Base-by-base conservation (phyloP, 2,888 invertebrate genomes). In the Dugesia japonica region DNA sequence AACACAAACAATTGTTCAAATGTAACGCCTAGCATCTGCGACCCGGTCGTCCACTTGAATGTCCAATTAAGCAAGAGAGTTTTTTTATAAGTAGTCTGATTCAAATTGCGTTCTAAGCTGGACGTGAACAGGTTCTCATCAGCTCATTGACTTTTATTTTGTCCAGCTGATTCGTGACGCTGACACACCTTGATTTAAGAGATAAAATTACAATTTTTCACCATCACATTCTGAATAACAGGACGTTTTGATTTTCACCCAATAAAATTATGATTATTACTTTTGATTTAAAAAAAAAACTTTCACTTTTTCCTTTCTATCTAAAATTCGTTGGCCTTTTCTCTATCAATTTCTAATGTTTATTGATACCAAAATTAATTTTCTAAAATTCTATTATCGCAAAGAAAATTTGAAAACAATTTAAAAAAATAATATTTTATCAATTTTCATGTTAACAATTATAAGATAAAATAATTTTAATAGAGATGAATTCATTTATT, bases 1-100 rank as follows among this genome's bases (percentile, higher is more conserved):
- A 56, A 56, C 56, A 56, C 56, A 56, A 56, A 56, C 56, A 56
- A 56, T 56, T 56, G 56, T 56, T 56, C 56, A 56, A 56, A 56
- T 56, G 56, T 56, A 56, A 56, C 56, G 56, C 56, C n/a, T 56
- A 56, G 56, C 56, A 56, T 56, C 56, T 56, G 56, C 56, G 56
- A 56, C 56, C 56, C 56, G 56, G 56, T 56, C 56, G 56, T 56
- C 56, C 56, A 56, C 56, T 56, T 56, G 56, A 56, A 56, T 56
- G 56, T 23, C 56, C 56, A 56, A 56, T 56, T 56, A 56, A 56
- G 56, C 56, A 56, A 56, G 56, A 56, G 56, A 56, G 56, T 56
- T 56, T 56, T 56, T 56, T 56, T 56, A 56, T 56, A 56, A 56
- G 56, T 56, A 56, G 56, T 56, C 56, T 56, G 56, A 56, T 56